A percentile compares a stretch with the other conserved stretches of the same genome.
Evolutionary conservation across 1,140 invertebrate genomes (phyloP).

Genomic region (Aphaenogaster rudis): DNA sequence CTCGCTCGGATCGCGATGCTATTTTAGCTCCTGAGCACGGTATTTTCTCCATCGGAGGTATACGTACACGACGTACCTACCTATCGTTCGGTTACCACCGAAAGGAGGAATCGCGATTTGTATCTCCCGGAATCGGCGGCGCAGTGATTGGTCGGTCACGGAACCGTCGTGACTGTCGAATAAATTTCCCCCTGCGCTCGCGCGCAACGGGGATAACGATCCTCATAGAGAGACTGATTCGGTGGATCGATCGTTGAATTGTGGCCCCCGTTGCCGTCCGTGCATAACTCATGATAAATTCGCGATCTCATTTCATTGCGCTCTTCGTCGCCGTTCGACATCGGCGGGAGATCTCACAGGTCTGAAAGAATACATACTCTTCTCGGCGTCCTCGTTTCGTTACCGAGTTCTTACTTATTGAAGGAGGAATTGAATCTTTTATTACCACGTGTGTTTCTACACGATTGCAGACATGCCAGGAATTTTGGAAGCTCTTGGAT

Average conservation of each 20-base stretch:
- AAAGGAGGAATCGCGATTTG: slow-evolving; percentile 73
- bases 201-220: slow-evolving; percentile 35
- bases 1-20: slow-evolving; percentile 6
- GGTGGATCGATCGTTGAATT: slow-evolving; percentile 46
- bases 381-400: neutral
- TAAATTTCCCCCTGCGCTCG: slow-evolving; percentile 61
- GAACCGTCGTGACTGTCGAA: slow-evolving; percentile 63
- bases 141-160: slow-evolving; percentile 60
- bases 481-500: slow-evolving; percentile 12
- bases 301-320: slow-evolving; percentile 36
- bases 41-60: slow-evolving; percentile 65
- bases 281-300: slow-evolving; percentile 55
- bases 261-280: neutral
- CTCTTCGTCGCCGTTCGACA: slow-evolving; percentile 14
- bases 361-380: neutral
- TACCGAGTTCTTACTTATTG: slow-evolving; percentile 11
- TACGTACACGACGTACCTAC: slow-evolving; percentile 38
- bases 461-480: neutral
- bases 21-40: slow-evolving; percentile 55
- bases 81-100: slow-evolving; percentile 39
- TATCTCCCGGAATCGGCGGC: slow-evolving; percentile 62
- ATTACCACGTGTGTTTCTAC: neutral
- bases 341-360: neutral
- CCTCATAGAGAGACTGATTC: slow-evolving; percentile 64
- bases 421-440: slow-evolving; percentile 10